A percentile compares a stretch with the other conserved stretches of the same genome.
Conservation (phyloP, 2,113 vertebrate genomes). For the Bambusicola thoracicus region DNA sequence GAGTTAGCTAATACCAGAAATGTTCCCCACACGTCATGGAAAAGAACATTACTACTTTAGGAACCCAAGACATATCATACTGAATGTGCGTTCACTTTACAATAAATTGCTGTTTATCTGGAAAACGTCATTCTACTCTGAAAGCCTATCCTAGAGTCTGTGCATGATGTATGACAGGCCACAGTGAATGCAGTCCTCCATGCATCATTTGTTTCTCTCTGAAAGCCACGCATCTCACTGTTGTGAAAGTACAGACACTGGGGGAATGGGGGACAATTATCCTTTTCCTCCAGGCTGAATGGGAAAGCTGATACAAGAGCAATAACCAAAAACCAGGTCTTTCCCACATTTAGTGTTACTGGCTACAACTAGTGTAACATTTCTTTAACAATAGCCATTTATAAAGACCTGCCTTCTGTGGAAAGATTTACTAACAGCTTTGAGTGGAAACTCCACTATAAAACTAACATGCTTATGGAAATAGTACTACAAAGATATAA, state of each 20-base stretch:
- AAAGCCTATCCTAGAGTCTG: background rate
- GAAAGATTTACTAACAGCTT: conserved; percentile 68
- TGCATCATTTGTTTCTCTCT: background rate
- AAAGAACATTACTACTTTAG: conserved; percentile 14
- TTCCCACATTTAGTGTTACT: conserved; percentile 18
- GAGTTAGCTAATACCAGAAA: background rate
- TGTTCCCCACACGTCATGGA: conserved; percentile 17
- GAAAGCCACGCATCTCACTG: background rate
- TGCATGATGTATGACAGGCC: conserved; percentile 2
- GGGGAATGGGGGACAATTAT: background rate
- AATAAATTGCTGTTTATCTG: conserved; percentile 10
- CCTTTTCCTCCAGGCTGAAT: background rate
- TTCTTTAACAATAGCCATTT: conserved; percentile 39
- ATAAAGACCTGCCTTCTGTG: conserved; percentile 51
- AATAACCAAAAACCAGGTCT: conserved; percentile 24
- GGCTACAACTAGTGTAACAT: background rate
- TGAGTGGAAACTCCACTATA: conserved; percentile 66
- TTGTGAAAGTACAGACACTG: background rate
- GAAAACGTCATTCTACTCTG: background rate
- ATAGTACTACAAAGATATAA: conserved; percentile 45
- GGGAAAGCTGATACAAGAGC: conserved; percentile 6
- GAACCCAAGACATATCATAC: background rate
- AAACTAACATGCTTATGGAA: conserved; percentile 46
- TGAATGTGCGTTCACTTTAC: background rate
- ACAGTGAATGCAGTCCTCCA: background rate